These are phyloP conservation scores for Phalloptychus januarius DNA, from an alignment of 2,797 vertebrate genomes.

Conservation along the genomic window DNA sequence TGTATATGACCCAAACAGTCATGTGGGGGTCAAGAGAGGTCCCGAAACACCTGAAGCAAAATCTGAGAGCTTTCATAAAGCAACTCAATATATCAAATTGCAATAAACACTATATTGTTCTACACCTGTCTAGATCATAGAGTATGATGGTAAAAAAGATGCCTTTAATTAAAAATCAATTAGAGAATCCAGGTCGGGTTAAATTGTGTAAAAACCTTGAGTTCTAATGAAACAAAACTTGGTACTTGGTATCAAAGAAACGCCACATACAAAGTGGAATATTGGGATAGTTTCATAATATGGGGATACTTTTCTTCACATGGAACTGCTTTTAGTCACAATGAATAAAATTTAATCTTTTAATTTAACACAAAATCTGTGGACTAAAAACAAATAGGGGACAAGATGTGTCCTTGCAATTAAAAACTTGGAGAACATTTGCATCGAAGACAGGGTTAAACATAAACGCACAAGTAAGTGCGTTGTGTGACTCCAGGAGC, in stretches of 20 bases:
- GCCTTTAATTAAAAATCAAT: neutral
- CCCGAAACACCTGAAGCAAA: neutral
- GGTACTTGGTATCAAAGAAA: neutral
- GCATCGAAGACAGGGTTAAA: neutral
- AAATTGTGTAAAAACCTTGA: neutral
- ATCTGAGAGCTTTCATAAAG: neutral
- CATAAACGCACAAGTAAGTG: neutral
- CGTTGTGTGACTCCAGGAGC: neutral
- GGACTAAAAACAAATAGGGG: too few relatives aligned
- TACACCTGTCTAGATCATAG: neutral
- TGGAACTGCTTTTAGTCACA: neutral
- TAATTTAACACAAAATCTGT: neutral
- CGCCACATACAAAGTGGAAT: neutral
- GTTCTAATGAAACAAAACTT: neutral
- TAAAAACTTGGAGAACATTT: neutral
- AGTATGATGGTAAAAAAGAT: neutral
- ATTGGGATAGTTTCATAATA: neutral
- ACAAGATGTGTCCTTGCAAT: neutral
- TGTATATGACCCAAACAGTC: neutral
- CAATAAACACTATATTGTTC: neutral
- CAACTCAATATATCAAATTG: neutral
- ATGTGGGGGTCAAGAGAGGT: neutral
- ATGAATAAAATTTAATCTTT: neutral
- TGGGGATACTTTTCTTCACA: neutral
- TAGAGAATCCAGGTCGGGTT: neutral